Base-by-base conservation (phyloP, 2,797 vertebrate species). In the Zalophus californianus region DNA sequence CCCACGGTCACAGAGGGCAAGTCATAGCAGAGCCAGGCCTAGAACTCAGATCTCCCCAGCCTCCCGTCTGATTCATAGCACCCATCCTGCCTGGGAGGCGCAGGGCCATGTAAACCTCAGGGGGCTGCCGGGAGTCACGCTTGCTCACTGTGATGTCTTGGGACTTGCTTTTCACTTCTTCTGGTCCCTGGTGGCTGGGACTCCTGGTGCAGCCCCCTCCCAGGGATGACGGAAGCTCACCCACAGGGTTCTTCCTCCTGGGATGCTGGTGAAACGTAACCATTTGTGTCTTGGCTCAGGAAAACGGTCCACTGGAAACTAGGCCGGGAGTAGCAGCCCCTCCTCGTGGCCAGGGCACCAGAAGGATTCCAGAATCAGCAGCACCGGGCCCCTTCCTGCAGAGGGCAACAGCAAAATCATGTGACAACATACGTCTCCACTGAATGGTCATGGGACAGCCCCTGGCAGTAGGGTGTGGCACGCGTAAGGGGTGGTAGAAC, bases 231-330 rank as follows among this genome's bases (percentile, higher is more conserved):
- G 52, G 54, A 73, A 48, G 75, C 1, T 10, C 16, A 82, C 0
- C 0, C 23, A 2, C 35, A 64, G 10, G 12, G 66, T 25, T 73
- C 56, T 56, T 52, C 38, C 48, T 68, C 41, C 48, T 86, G 41
- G 14, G 16, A 21, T 41, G 41, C 29, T 38, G 48, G 64, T 85
- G 86, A 96, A 96, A 79, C 0, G 0, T 18, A n/a, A 95, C 88
- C 9, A 12, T 80, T 62, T 95, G 85, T 96, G 97, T 96, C 4
- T 98, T 96, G 35, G 7, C 68, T 4, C 98, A 99, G 99, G 99
- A 98, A 99, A 99, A 97, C 99, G 99, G 97, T 99, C 99, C 83
- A 98, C 99, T 94, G 99, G 99, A 98, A 99, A 98, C 98, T 99
- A 99, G 99, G 80, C 64, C 4, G 1, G 75, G 94, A 97, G 94